Conservation (phyloP, 1,140 invertebrate species). For the Magallana angulata region DNA sequence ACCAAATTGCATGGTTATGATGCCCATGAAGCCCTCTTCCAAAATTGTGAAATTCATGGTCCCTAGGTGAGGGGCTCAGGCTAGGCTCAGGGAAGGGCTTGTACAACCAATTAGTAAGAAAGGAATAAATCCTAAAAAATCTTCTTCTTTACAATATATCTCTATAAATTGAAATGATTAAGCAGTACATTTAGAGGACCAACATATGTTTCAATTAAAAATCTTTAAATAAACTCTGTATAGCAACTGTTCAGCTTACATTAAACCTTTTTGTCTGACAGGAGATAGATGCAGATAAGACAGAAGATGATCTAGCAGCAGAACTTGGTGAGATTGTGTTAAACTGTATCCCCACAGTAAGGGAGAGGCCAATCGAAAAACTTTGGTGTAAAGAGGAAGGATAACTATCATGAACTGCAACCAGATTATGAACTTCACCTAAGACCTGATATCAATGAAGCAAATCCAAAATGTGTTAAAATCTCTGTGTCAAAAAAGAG, state of each 20-base stretch:
- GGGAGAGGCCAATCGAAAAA: neutral
- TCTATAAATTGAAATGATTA: neutral
- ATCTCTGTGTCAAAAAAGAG: too few species aligned
- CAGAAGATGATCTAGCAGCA: neutral
- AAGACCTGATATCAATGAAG: too few species aligned
- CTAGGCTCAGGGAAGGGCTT: too few species aligned
- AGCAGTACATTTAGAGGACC: neutral
- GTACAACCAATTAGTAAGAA: too few species aligned
- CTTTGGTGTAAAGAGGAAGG: neutral
- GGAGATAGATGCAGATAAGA: constrained; percentile 18
- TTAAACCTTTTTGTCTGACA: neutral
- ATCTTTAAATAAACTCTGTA: neutral
- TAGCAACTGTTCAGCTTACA: neutral
- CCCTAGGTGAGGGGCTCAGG: too few species aligned
- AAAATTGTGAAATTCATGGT: too few species aligned
- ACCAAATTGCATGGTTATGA: too few species aligned
- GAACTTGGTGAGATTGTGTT: neutral
- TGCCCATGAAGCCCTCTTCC: too few species aligned
- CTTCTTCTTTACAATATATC: neutral
- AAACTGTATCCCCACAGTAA: neutral
- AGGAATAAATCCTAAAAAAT: neutral
- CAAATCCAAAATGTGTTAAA: too few species aligned
- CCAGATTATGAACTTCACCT: too few species aligned
- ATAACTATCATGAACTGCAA: too few species aligned
- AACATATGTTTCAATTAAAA: neutral